A percentile compares a stretch with the other conserved stretches of the same genome.
Conservation (phyloP, 1,140 invertebrate species). For the Ceratosolen fusciceps region DNA sequence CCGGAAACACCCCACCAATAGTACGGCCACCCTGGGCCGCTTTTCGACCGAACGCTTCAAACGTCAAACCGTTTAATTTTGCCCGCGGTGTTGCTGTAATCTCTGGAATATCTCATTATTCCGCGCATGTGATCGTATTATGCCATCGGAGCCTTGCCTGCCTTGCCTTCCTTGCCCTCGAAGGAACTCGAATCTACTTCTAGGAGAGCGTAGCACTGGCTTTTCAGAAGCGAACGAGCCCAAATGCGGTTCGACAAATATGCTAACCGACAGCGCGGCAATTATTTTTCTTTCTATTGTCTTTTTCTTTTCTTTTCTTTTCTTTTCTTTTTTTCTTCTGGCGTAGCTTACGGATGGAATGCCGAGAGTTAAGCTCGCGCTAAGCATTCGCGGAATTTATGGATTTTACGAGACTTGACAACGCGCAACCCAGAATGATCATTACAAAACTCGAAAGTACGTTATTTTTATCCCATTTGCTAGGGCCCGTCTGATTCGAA, state of each 20-base stretch:
- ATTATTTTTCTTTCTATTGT: too few relatives aligned
- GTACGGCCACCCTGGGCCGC: too few relatives aligned
- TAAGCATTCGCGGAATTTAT: constrained; percentile 11
- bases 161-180: neutral
- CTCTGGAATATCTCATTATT: constrained; percentile 28
- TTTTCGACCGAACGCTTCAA: constrained; percentile 35
- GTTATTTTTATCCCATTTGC: too few relatives aligned
- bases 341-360: neutral
- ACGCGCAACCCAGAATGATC: too few relatives aligned
- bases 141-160: neutral
- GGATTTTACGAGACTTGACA: constrained; percentile 4
- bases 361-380: neutral
- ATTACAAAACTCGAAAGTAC: too few relatives aligned
- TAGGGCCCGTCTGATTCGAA: too few relatives aligned
- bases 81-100: constrained; percentile 27
- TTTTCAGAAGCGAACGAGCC: constrained; percentile 22
- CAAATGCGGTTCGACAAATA: constrained; percentile 5
- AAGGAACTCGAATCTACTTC: constrained; percentile 13
- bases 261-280: neutral
- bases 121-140: neutral
- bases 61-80: constrained; percentile 41
- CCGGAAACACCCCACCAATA: too few relatives aligned
- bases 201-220: neutral
- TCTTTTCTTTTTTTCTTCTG: too few relatives aligned
- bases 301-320: too few relatives aligned